phyloP scores from a whole-genome alignment of 2,888 invertebrate genomes.

The Morpho helenor region DNA sequence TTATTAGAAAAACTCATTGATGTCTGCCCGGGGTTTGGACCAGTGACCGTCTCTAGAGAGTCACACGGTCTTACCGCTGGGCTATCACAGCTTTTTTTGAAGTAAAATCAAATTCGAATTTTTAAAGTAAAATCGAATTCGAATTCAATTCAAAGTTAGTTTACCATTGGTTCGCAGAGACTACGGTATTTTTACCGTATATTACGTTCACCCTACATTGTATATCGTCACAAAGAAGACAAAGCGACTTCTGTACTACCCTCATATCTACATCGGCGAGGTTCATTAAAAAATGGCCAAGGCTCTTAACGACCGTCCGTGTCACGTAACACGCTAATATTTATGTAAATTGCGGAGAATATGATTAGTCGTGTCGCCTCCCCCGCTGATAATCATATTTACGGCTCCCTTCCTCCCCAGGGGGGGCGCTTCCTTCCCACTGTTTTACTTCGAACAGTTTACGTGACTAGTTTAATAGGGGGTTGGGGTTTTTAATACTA shows the following conservation, averaged over 20 bases:
- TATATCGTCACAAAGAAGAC: conserved; percentile 75
- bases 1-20: too few species aligned
- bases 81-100: too few species aligned
- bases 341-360: conserved; percentile 79
- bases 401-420: conserved; percentile 53
- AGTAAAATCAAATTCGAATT: too few species aligned
- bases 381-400: conserved; percentile 78
- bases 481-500: conserved; percentile 3
- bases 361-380: conserved; percentile 77
- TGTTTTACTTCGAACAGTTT: conserved; percentile 24
- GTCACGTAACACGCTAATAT: conserved; percentile 77
- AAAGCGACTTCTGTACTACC: conserved; percentile 50
- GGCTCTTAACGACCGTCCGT: conserved; percentile 54
- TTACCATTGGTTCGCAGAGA: too few species aligned
- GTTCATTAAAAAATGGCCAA: conserved; percentile 54
- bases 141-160: too few species aligned
- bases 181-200: too few species aligned
- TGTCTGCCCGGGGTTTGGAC: too few species aligned
- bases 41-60: too few species aligned
- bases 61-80: too few species aligned
- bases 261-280: conserved; percentile 60
- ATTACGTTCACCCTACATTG: too few species aligned
- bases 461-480: conserved; percentile 13
- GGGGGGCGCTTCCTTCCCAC: conserved; percentile 36
- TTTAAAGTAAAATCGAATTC: too few species aligned